These are phyloP conservation scores for Chrysopilus asiliformis DNA, from an alignment of 2,888 invertebrate species.

Conservation along the genomic window DNA sequence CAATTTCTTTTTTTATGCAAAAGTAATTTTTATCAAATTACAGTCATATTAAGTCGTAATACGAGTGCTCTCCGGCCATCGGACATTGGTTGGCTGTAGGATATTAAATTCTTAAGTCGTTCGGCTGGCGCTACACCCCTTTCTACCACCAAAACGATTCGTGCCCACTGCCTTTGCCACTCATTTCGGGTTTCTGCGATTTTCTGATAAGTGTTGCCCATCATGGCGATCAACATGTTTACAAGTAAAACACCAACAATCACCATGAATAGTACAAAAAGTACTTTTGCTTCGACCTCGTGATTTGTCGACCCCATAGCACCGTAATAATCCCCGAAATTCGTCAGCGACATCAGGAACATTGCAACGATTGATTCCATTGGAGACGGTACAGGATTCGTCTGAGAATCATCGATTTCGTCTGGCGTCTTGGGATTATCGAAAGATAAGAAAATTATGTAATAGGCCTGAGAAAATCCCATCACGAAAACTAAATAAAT, in stretches of 20 bases:
- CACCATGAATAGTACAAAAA: constrained; percentile 96
- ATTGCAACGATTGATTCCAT: constrained; percentile 94
- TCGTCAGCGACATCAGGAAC: constrained; percentile 96
- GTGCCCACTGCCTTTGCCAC: constrained; percentile 97
- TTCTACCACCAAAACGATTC: constrained; percentile 93
- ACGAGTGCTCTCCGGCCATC: constrained; percentile 76
- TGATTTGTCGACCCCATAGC: constrained; percentile 82
- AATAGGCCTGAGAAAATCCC: constrained; percentile 94
- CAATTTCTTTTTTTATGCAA: not conserved
- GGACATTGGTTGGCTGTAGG: constrained; percentile 91
- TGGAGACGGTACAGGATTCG: constrained; percentile 82
- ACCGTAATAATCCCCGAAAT: constrained; percentile 88
- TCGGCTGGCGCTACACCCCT: constrained; percentile 88
- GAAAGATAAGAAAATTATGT: constrained; percentile 79
- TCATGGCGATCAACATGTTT: constrained; percentile 99
- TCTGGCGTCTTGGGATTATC: constrained; percentile 73
- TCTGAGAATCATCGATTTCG: constrained; percentile 64
- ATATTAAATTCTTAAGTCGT: constrained; percentile 68
- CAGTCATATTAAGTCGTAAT: constrained; percentile 76
- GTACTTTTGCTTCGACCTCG: constrained; percentile 75
- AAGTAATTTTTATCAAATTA: constrained; percentile 32
- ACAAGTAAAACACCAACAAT: constrained; percentile 89
- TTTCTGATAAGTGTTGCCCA: constrained; percentile 98
- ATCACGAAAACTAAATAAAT: constrained; percentile 96
- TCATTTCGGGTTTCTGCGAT: constrained; percentile 95